Evolutionary conservation across 1,140 invertebrate species (phyloP), one percentile per base, ranked within the genome.

Genomic region (Pseudoatta argentina): DNA sequence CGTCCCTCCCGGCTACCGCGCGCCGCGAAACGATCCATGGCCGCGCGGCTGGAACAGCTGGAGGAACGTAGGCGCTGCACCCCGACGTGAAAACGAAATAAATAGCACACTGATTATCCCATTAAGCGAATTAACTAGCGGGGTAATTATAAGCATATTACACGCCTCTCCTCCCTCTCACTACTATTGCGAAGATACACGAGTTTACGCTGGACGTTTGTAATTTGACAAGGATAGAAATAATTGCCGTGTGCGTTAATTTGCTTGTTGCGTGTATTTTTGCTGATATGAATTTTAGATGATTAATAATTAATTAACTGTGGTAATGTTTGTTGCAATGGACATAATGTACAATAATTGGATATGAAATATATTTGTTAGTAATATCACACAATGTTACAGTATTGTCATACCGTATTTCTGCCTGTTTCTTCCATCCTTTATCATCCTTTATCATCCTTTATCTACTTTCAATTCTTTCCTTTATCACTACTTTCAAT

Each of bases 1-100:
- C 71, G 64, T 66, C 44, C 86, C 71, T 77, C 72, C 83, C 76
- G 75, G 82, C 82, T 78, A 78, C 82, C 34, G 75, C 57, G 39
- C 75, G 27, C 27, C 44, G 61, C 44, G n/a, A 67, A 53, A 30
- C 81, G 21, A 39, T 61, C 82, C 69, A 66, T 63, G 71, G 67
- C 85, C 85, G 66, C 67, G 44, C 67, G 44, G 30, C 48, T 53
- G 69, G 69, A 83, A 34, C 53, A 21, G 59, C 66, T 44, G 55
- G 78, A 53, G 69, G 64, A 18, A 48, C 86, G 82, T 85, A 66
- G 71, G 73, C 61, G 82, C 59, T 72, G 21, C 72, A 24, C 1
- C 14, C 16, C 73, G 82, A 66, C 44, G 24, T 34, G 55, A 69
- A 67, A 73, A 83, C 73, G 27, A 77, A 73, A 73, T 75, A 24